A percentile compares a stretch with the other conserved stretches of the same genome.
Conservation (phyloP, 2,113 vertebrate genomes). For the Lampris incognitus region DNA sequence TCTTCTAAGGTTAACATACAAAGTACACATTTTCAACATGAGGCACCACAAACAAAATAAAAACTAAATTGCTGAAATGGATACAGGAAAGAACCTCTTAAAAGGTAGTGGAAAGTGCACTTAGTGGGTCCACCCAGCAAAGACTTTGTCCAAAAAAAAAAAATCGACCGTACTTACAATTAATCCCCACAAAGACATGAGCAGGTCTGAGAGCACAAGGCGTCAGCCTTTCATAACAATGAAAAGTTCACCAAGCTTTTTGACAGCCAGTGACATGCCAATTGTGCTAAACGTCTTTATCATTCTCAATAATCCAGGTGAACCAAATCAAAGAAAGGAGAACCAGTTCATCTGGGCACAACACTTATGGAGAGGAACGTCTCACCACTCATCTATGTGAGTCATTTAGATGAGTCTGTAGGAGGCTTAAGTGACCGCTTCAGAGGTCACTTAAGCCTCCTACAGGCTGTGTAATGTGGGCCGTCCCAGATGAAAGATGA, state of each 20-base stretch:
- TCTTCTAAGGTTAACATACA: constrained; percentile 22
- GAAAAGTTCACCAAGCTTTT: background rate
- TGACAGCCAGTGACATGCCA: background rate
- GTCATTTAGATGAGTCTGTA: too few species aligned
- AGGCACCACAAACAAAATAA: constrained; percentile 61
- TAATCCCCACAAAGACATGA: background rate
- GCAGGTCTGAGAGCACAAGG: background rate
- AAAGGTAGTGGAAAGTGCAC: constrained; percentile 77
- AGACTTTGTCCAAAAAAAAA: constrained; percentile 36
- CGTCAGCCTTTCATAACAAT: background rate
- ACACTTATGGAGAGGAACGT: too few species aligned
- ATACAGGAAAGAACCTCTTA: constrained; percentile 57
- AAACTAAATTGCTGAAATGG: constrained; percentile 53
- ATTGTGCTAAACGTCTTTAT: background rate
- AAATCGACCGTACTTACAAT: constrained; percentile 15
- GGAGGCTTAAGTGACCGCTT: too few species aligned
- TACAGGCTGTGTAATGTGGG: too few species aligned
- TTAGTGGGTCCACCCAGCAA: constrained; percentile 67
- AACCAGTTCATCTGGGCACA: too few species aligned
- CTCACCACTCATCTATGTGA: too few species aligned
- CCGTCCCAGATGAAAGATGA: too few species aligned
- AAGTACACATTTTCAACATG: constrained; percentile 26
- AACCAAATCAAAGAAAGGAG: too few species aligned
- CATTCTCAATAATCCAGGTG: too few species aligned
- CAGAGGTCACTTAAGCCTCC: too few species aligned